Conservation (phyloP, 2,797 vertebrate genomes). For the Hyperoplus lanceolatus region DNA sequence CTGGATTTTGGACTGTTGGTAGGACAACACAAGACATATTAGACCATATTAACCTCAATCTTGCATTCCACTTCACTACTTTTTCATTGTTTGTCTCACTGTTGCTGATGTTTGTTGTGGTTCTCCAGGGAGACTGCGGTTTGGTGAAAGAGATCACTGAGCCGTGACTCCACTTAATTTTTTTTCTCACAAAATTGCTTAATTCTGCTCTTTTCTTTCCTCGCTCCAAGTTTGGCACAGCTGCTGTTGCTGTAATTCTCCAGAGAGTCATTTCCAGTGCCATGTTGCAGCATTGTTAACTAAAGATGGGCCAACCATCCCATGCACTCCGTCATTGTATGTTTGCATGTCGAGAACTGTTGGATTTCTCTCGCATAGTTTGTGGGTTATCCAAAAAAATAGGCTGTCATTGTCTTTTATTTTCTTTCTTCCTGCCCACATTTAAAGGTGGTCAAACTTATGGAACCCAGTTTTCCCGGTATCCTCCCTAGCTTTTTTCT, state of each 20-base stretch:
- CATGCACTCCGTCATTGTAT: slow-evolving; percentile 22
- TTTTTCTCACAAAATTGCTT: slow-evolving; percentile 36
- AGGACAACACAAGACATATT: neutral
- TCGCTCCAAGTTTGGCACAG: slow-evolving; percentile 61
- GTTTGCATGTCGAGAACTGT: neutral
- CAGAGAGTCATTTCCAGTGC: slow-evolving; percentile 42
- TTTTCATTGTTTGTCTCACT: slow-evolving; percentile 41
- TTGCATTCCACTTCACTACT: slow-evolving; percentile 22
- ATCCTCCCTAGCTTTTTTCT: slow-evolving; percentile 1
- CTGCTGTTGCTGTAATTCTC: slow-evolving; percentile 46
- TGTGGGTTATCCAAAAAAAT: slow-evolving; percentile 4
- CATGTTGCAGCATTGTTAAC: slow-evolving; percentile 44
- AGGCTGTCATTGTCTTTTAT: slow-evolving; percentile 10
- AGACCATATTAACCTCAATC: neutral
- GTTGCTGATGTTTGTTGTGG: slow-evolving; percentile 42
- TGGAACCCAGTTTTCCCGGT: neutral
- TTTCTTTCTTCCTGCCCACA: slow-evolving; percentile 3
- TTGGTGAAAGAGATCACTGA: slow-evolving; percentile 61
- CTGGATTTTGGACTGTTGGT: neutral
- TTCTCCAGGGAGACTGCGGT: slow-evolving; percentile 61
- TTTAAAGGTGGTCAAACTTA: neutral
- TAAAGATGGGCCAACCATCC: slow-evolving; percentile 18
- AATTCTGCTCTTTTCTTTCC: slow-evolving; percentile 48
- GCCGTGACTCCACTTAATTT: slow-evolving; percentile 57
- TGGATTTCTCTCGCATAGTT: slow-evolving; percentile 12